These are phyloP conservation scores for Drosophila kikkawai DNA, from an alignment of 1,140 invertebrate genomes.

Conservation along the genomic window DNA sequence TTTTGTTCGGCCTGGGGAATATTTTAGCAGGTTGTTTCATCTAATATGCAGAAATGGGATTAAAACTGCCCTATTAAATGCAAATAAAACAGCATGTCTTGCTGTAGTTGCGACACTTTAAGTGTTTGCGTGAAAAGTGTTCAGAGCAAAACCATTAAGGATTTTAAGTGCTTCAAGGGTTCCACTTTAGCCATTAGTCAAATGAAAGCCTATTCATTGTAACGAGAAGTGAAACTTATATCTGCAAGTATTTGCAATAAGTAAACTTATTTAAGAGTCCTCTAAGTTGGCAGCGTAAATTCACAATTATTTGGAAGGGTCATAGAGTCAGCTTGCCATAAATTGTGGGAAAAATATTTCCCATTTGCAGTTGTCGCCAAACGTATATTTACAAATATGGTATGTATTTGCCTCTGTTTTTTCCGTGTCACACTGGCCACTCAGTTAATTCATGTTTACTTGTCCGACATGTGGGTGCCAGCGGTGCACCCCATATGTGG, in stretches of 20 bases:
- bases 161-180: slow-evolving; percentile 13
- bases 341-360: slow-evolving; percentile 46
- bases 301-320: not conserved
- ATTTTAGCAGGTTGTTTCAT: slow-evolving; percentile 55
- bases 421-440: slow-evolving; percentile 25
- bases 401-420: slow-evolving; percentile 10
- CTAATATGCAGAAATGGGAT: slow-evolving; percentile 56
- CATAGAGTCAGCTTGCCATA: slow-evolving; percentile 21
- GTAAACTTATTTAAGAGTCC: not conserved
- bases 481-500: slow-evolving; percentile 24
- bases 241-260: not conserved
- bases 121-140: slow-evolving; percentile 4
- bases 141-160: slow-evolving; percentile 5
- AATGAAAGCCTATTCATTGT: not conserved
- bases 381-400: slow-evolving; percentile 17
- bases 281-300: not conserved
- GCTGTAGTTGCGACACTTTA: slow-evolving; percentile 4
- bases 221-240: not conserved
- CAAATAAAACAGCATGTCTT: slow-evolving; percentile 31
- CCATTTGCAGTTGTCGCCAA: slow-evolving; percentile 16
- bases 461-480: slow-evolving; percentile 18
- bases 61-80: slow-evolving; percentile 59
- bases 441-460: slow-evolving; percentile 54
- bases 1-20: slow-evolving; percentile 51
- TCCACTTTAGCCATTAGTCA: slow-evolving; percentile 5